Conservation (phyloP, 2,888 invertebrate genomes). For the Hyles lineata region DNA sequence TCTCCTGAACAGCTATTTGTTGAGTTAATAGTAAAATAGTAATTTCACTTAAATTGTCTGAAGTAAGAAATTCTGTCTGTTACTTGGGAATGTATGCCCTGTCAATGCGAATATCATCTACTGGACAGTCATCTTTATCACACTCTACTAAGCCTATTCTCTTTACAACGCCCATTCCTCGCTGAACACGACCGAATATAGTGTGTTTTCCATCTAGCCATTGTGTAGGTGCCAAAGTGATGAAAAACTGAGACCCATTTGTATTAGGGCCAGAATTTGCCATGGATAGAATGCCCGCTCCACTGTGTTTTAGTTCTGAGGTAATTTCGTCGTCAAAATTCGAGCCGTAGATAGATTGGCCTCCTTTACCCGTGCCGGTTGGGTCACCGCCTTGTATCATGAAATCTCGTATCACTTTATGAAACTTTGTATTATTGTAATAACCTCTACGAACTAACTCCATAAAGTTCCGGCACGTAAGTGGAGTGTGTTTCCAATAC, state of each 20-base stretch:
- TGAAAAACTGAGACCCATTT: conserved; percentile 99
- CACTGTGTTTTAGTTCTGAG: conserved; percentile 97
- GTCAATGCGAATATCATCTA: conserved; percentile 93
- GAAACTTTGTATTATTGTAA: conserved; percentile 98
- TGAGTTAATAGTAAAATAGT: too few species aligned
- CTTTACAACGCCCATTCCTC: conserved; percentile 96
- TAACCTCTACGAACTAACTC: conserved; percentile 96
- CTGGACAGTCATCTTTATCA: conserved; percentile 95
- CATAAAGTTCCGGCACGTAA: conserved; percentile 98
- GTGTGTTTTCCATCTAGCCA: conserved; percentile 99
- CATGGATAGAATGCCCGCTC: conserved; percentile 96
- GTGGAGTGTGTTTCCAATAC: conserved; percentile 99
- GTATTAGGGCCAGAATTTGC: conserved; percentile 98
- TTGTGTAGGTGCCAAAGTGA: conserved; percentile 97
- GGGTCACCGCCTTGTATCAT: conserved; percentile 99
- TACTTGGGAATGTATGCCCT: conserved; percentile 70
- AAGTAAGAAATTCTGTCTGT: not conserved
- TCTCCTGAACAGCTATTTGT: too few species aligned
- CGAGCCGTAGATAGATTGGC: conserved; percentile 97
- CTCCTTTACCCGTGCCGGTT: conserved; percentile 98
- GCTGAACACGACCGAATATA: conserved; percentile 95
- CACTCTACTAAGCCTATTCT: conserved; percentile 97
- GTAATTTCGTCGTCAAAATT: conserved; percentile 98
- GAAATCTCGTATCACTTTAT: conserved; percentile 96
- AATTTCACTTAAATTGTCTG: not conserved